These are phyloP conservation scores for Strongylocentrotus purpuratus DNA, from an alignment of 35 echinoderm and acorn worm species.

Conservation along the genomic window DNA sequence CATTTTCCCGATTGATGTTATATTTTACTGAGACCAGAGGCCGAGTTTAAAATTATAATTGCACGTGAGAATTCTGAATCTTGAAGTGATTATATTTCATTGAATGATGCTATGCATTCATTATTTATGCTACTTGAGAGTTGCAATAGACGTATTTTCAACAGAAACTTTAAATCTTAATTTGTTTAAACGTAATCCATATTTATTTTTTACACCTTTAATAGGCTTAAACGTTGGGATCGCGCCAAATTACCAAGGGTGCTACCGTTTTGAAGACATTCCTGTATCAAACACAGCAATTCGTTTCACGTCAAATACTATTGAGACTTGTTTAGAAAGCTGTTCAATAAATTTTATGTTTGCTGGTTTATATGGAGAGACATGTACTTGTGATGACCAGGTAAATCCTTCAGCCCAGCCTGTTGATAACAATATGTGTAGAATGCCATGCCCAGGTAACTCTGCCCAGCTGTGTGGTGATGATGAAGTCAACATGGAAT, in stretches of 20 bases:
- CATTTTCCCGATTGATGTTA: too few relatives aligned
- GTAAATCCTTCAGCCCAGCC: not conserved
- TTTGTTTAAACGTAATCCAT: not conserved
- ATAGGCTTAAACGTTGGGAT: not conserved
- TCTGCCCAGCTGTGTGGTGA: not conserved
- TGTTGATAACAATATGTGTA: not conserved
- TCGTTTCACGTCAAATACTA: not conserved
- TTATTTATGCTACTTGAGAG: too few relatives aligned
- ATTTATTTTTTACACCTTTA: not conserved
- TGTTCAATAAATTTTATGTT: not conserved
- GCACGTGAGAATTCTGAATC: too few relatives aligned
- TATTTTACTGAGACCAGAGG: too few relatives aligned
- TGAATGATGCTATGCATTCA: too few relatives aligned
- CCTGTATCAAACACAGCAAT: not conserved
- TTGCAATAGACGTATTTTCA: too few relatives aligned
- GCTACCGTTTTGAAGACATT: not conserved
- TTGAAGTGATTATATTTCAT: too few relatives aligned
- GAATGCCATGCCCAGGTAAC: not conserved
- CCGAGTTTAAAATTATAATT: too few relatives aligned
- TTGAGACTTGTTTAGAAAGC: not conserved
- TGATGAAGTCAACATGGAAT: not conserved
- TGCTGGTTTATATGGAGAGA: not conserved
- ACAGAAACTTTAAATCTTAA: too few relatives aligned
- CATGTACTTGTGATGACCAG: not conserved
- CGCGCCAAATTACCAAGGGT: not conserved